Percentiles rank a stretch among this genome's conserved stretches.
These are phyloP conservation scores for Pseudochirops cupreus DNA, from an alignment of 2,797 vertebrate species.

Conservation along the genomic window DNA sequence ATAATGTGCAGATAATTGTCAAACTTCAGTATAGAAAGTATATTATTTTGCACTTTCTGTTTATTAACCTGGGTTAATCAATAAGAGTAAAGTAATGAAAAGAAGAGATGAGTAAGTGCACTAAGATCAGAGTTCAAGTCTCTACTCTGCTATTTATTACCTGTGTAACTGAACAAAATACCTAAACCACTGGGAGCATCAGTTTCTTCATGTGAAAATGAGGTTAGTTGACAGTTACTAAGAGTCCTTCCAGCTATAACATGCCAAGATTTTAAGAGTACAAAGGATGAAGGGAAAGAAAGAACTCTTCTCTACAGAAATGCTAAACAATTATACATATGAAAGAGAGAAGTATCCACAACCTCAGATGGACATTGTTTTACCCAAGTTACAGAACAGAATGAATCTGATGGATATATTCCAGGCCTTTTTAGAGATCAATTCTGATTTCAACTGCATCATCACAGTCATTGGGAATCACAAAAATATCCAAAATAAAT, in stretches of 20 bases:
- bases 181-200: not conserved
- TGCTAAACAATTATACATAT: not conserved
- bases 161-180: not conserved
- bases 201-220: not conserved
- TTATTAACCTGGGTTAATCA: not conserved
- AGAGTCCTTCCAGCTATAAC: not conserved
- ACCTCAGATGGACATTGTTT: not conserved
- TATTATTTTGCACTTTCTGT: not conserved
- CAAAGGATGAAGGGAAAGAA: not conserved
- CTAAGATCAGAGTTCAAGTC: not conserved
- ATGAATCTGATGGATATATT: not conserved
- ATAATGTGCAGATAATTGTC: not conserved
- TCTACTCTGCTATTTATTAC: not conserved
- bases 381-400: not conserved
- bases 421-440: constrained; percentile 9
- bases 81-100: not conserved
- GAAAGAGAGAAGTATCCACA: not conserved
- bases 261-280: not conserved
- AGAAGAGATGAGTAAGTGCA: not conserved
- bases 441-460: not conserved
- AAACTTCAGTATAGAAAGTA: not conserved
- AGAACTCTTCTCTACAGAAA: not conserved
- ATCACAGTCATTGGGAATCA: not conserved
- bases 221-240: not conserved
- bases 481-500: not conserved